Conservation (phyloP, 2,113 vertebrate species). For the Saguinus imperator region DNA sequence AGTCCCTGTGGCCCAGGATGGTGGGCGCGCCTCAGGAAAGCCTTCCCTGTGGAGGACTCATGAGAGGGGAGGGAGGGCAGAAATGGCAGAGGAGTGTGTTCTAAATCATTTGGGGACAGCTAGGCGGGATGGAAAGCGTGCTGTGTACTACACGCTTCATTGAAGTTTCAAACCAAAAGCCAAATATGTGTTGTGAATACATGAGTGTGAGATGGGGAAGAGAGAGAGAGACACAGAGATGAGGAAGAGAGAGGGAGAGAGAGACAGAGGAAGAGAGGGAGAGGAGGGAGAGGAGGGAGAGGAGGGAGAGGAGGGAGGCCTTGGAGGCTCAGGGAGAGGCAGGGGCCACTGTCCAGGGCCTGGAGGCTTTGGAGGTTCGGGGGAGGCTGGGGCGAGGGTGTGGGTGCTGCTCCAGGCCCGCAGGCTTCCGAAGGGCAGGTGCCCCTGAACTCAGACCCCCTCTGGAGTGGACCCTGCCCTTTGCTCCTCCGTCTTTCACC, state of each 20-base stretch:
- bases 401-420: neutral
- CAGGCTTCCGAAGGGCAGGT: neutral
- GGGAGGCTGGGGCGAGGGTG: neutral
- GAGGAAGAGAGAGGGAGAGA: no score
- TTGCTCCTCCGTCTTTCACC: neutral
- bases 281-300: no score
- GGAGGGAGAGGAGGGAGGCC: neutral
- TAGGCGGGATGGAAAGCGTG: no score
- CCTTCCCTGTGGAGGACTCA: neutral
- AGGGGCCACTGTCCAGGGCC: neutral
- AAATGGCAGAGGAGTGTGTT: accelerated
- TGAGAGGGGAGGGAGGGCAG: neutral
- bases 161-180: neutral
- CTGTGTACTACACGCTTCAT: neutral
- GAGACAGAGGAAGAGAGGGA: neutral
- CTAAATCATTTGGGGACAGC: neutral
- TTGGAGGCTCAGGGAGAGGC: neutral
- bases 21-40: neutral
- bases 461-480: neutral
- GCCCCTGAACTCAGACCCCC: neutral
- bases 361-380: neutral
- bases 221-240: neutral
- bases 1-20: neutral
- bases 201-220: no score
- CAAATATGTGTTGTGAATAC: neutral